Evolutionary conservation across 1,140 invertebrate species (phyloP).

Genomic region (Anastatus disparis): DNA sequence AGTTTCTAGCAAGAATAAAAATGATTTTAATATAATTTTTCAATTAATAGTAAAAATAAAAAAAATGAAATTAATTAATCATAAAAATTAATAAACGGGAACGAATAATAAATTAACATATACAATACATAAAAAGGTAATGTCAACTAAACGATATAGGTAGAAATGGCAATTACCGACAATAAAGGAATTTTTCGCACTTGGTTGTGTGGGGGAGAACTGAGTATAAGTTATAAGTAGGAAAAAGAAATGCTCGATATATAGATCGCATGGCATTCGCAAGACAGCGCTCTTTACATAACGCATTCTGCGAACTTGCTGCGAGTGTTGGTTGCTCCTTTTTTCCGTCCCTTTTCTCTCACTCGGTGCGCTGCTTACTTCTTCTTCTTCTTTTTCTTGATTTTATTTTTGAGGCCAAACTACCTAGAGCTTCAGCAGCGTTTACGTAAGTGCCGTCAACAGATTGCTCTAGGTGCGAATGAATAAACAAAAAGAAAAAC

Average conservation of each 20-base stretch:
- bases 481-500: too few species aligned
- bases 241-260: not conserved
- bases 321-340: not conserved
- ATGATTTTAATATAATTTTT: too few species aligned
- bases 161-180: not conserved
- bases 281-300: slow-evolving; percentile 1
- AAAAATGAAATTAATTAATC: too few species aligned
- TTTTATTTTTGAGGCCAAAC: not conserved
- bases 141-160: too few species aligned
- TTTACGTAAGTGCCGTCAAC: not conserved
- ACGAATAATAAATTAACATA: too few species aligned
- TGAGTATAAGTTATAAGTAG: too few species aligned
- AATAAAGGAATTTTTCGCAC: not conserved
- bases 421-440: not conserved
- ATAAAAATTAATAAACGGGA: too few species aligned
- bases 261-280: not conserved
- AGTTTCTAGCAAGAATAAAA: too few species aligned
- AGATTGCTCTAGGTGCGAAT: not conserved
- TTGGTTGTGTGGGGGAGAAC: too few species aligned
- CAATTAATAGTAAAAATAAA: too few species aligned
- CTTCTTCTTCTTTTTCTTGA: not conserved
- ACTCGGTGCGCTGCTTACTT: too few species aligned
- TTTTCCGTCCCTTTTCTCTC: not conserved
- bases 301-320: not conserved
- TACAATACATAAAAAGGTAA: too few species aligned